Base-by-base conservation (phyloP, 2,113 vertebrate genomes). In the Cyprinodon brontotheroides region DNA sequence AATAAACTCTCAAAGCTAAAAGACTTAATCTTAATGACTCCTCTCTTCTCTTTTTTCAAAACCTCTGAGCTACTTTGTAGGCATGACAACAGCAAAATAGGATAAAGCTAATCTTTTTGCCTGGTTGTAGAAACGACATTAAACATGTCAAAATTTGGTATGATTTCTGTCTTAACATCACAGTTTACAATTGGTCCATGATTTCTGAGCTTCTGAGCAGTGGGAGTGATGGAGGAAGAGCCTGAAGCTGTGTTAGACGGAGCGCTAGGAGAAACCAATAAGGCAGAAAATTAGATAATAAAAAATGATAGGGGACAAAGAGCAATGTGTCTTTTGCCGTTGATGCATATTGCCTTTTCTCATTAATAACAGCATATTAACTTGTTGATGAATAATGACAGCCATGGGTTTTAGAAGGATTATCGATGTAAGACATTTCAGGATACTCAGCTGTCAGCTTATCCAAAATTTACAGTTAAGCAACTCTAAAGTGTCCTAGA, bases 251-350 rank as follows among this genome's bases (percentile, higher is more conserved):
- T 62, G 53, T 77, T 77, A 71, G 78, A 82, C 60, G 61, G 73
- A 71, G 74, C 15, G 12, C 60, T 74, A 86, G 40, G 66, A 86
- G 70, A 87, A 87, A 88, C 88, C 87, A 91, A 88, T 91, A 91
- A 86, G 85, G 88, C 89, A 78, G 77, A 89, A 91, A 92, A 90
- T 89, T 72, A 87, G 85, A 91, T 88, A 61, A 76, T 90, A 85
- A 91, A 88, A 90, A 87, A 87, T 80, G 73, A 82, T 83, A 81
- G 74, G 72, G 74, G 77, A 86, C 81, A 87, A 87, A 88, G 86
- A 87, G 71, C 85, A 81, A 87, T 83, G 84, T 86, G 68, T 91
- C 78, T 87, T 82, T 68, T 82, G 74, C 78, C 72, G 63, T 61
- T 76, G 78, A 77, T 82, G 78, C 64, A 84, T 86, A 80, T 87